phyloP scores from a whole-genome alignment of 2,797 vertebrate species.

The Crypturellus tataupa region DNA sequence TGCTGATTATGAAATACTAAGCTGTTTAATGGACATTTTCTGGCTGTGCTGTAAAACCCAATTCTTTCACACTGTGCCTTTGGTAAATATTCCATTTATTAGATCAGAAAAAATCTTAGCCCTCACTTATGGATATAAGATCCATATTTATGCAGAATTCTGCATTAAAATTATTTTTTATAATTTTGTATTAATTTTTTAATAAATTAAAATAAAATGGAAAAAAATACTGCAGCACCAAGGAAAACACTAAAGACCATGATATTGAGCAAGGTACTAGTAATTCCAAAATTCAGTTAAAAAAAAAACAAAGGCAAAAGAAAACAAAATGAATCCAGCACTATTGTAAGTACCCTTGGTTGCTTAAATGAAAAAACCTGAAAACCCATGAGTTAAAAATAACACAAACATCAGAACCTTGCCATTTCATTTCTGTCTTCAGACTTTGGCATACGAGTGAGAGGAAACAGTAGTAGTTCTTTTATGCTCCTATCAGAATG shows the following conservation, averaged over 20 bases:
- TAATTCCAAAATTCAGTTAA: neutral
- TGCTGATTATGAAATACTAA: neutral
- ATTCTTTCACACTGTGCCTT: neutral
- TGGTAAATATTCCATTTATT: neutral
- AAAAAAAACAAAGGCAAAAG: too few relatives aligned
- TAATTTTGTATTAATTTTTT: too few relatives aligned
- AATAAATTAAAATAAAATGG: too few relatives aligned
- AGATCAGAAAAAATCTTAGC: neutral
- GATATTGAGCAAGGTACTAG: neutral
- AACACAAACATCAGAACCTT: neutral
- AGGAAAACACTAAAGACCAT: neutral
- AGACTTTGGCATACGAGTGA: neutral
- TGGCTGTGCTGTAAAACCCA: neutral
- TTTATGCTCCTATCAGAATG: neutral
- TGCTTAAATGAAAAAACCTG: neutral
- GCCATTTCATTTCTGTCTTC: neutral
- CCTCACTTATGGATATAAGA: neutral
- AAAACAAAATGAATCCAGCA: too few relatives aligned
- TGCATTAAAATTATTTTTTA: neutral
- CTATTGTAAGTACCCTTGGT: neutral
- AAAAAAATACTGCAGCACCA: rapidly evolving
- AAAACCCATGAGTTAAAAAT: neutral
- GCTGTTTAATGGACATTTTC: neutral
- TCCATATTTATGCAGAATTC: neutral
- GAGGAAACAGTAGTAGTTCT: neutral